These are phyloP conservation scores for Limosa lapponica DNA, from an alignment of 2,797 vertebrate genomes.

Conservation along the genomic window DNA sequence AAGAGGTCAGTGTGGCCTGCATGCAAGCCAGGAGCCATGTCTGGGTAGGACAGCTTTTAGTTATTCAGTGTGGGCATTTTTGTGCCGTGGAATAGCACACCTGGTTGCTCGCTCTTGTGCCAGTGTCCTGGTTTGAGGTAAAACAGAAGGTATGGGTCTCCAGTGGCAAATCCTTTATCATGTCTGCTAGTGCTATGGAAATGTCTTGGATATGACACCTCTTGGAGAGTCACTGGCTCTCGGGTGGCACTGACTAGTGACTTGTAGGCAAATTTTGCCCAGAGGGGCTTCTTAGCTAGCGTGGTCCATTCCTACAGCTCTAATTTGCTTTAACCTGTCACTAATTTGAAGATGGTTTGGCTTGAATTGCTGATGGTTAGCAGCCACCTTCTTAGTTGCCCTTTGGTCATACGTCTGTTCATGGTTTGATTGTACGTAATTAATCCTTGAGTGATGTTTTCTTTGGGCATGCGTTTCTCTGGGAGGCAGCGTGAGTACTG, in stretches of 20 bases:
- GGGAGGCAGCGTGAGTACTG: neutral
- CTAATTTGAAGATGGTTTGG: neutral
- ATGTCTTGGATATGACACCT: neutral
- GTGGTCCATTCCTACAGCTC: neutral
- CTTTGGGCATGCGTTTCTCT: neutral
- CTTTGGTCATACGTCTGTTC: rapidly evolving
- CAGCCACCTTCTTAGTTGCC: neutral
- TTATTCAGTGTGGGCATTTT: neutral
- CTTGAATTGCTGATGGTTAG: neutral
- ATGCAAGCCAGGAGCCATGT: neutral
- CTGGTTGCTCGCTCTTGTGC: neutral
- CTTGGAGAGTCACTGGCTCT: neutral
- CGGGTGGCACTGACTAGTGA: neutral
- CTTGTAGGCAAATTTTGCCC: neutral
- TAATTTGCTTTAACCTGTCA: neutral
- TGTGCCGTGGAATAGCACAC: neutral
- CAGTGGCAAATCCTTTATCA: neutral
- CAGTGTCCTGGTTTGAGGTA: neutral
- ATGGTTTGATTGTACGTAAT: neutral
- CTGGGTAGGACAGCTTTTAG: neutral
- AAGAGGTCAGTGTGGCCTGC: neutral
- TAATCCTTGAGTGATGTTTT: neutral
- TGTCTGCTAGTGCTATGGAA: neutral
- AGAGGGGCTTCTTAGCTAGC: neutral
- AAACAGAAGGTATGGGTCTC: neutral